Evolutionary conservation across 2,888 invertebrate genomes (phyloP), one percentile per base, ranked within the genome.

Genomic region (Ptychoptera contaminata): DNA sequence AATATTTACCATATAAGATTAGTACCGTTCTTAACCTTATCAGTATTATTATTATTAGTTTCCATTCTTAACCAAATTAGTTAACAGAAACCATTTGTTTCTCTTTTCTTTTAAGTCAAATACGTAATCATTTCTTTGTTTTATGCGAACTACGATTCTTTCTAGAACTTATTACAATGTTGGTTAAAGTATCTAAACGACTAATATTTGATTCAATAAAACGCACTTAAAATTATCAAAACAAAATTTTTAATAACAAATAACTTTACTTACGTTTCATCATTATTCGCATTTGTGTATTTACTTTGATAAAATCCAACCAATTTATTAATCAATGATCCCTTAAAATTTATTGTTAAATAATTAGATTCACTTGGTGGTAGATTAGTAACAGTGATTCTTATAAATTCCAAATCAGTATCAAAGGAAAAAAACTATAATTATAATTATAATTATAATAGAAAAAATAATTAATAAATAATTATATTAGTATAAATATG

Each of bases 261-360:
- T n/a, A n/a, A n/a, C n/a, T 29, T 29, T 15, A 61, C 61, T 62
- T 52, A 70, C 77, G 72, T 69, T 47, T 48, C 63, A 9, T 55
- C 51, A 7, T 61, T 61, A 16, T 56, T 50, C 8, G 50, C 56
- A 54, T 69, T 63, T 42, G 60, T 65, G 50, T 84, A 77, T 7
- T 67, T 69, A 47, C 83, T 83, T 51, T 72, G 72, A 59, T 85
- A 86, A 45, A 85, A 70, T 5, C 85, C 85, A 45, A 80, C 76
- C 54, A 83, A 78, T 50, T 76, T 74, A 48, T 73, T 69, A 23
- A 71, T 73, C 57, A 82, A 67, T 49, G 70, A 69, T 0, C 84
- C 84, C 48, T 64, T 62, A 55, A 79, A 86, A 34, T 73, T 62
- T 38, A 84, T 69, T 37, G 62, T 56, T 11, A 83, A 57, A n/a